A percentile compares a stretch with the other conserved stretches of the same genome.
These are phyloP conservation scores for Tinamus major DNA, from an alignment of 2,797 vertebrate genomes.

Conservation along the genomic window DNA sequence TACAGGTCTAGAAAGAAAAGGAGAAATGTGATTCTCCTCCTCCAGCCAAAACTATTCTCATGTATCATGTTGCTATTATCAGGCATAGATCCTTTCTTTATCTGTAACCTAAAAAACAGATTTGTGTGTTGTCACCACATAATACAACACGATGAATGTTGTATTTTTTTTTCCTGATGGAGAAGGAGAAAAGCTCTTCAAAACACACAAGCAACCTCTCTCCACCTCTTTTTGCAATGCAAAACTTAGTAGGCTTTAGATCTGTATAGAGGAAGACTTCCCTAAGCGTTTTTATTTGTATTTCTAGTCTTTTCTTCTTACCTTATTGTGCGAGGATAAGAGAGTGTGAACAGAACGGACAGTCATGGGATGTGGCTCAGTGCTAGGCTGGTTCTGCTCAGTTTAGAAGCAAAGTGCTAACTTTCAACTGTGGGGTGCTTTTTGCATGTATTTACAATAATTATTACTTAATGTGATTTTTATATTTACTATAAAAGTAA, in stretches of 20 bases:
- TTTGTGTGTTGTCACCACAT: not conserved
- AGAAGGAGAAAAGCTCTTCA: not conserved
- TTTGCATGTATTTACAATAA: not conserved
- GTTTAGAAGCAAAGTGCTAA: not conserved
- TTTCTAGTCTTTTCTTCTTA: not conserved
- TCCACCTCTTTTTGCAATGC: not conserved
- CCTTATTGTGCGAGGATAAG: not conserved
- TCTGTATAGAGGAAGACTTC: not conserved
- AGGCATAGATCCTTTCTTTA: not conserved
- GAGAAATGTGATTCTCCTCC: not conserved
- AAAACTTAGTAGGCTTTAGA: not conserved
- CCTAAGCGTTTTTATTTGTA: not conserved
- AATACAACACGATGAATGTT: not conserved
- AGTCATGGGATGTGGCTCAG: accelerated
- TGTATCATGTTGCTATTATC: not conserved
- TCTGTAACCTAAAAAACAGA: not conserved
- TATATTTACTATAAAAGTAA: not conserved
- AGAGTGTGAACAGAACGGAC: not conserved
- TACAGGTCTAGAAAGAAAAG: not conserved
- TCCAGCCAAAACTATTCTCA: not conserved
- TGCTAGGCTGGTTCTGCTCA: not conserved
- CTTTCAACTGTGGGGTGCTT: not conserved
- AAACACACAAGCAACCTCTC: not conserved
- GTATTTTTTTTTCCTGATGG: not conserved
- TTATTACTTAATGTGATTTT: not conserved